Evolutionary conservation across 2,113 vertebrate species (phyloP).

Genomic region (Phycodurus eques): DNA sequence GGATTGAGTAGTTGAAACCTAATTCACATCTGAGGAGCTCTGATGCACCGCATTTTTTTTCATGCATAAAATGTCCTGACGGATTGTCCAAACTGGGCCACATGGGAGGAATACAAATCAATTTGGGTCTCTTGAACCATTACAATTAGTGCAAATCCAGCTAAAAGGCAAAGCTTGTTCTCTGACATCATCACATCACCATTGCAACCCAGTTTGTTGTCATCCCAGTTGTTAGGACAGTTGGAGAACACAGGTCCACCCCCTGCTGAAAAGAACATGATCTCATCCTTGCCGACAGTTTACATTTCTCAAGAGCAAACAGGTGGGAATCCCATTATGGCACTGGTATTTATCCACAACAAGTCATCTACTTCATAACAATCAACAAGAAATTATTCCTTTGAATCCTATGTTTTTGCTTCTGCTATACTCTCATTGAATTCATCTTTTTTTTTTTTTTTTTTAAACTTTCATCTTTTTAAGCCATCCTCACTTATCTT

Average conservation of each 20-base stretch:
- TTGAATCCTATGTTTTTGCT: neutral
- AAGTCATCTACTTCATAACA: neutral
- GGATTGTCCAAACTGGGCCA: too few species aligned
- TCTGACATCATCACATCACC: neutral
- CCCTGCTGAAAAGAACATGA: slow-evolving; percentile 88
- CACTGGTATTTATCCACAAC: neutral
- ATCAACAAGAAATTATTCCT: neutral
- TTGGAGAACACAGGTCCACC: slow-evolving; percentile 86
- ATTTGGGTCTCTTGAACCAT: too few species aligned
- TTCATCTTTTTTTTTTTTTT: neutral
- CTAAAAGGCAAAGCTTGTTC: neutral
- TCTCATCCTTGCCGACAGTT: slow-evolving; percentile 86
- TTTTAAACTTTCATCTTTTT: too few species aligned
- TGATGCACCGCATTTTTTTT: too few species aligned
- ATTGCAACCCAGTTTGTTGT: neutral
- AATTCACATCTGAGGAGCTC: too few species aligned
- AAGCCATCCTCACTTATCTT: too few species aligned
- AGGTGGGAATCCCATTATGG: slow-evolving; percentile 67
- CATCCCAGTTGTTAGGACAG: slow-evolving; percentile 82
- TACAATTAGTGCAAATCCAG: neutral
- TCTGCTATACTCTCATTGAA: neutral
- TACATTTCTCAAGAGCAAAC: slow-evolving; percentile 89
- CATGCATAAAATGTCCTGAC: too few species aligned
- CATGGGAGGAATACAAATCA: too few species aligned
- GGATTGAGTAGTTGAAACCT: too few species aligned